phyloP scores from a whole-genome alignment of 2,113 vertebrate species.

The Hypomesus transpacificus region DNA sequence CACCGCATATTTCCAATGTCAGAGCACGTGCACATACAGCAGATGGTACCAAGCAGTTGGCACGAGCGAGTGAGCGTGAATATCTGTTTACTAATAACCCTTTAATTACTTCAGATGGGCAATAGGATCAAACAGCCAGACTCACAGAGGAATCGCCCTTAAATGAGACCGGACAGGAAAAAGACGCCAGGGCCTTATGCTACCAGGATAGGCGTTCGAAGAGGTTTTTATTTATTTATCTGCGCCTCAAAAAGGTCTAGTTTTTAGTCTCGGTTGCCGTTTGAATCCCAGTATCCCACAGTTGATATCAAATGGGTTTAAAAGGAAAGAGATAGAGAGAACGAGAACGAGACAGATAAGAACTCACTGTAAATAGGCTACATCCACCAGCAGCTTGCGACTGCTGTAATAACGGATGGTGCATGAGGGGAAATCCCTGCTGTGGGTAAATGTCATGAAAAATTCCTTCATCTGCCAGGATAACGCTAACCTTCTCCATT shows the following conservation, averaged over 20 bases:
- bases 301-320: not conserved
- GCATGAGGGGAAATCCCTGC: conserved; percentile 54
- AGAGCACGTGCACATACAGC: conserved; percentile 65
- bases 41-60: conserved; percentile 79
- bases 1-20: conserved; percentile 70
- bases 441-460: conserved; percentile 70
- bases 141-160: conserved; percentile 71
- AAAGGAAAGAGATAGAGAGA: not conserved
- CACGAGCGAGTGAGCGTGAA: conserved; percentile 74
- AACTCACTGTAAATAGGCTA: conserved; percentile 22
- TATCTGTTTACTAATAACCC: conserved; percentile 82
- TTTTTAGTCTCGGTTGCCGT: too few relatives aligned
- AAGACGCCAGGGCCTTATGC: conserved; percentile 53
- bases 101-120: conserved; percentile 81
- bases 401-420: conserved; percentile 55
- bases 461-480: conserved; percentile 68
- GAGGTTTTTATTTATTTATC: not conserved
- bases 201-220: conserved; percentile 7
- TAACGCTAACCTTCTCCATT: conserved; percentile 71
- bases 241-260: too few relatives aligned
- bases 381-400: conserved; percentile 47
- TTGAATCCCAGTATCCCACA: too few relatives aligned
- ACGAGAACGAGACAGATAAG: too few relatives aligned
- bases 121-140: conserved; percentile 72
- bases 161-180: conserved; percentile 66